These are phyloP conservation scores for Drosophila subobscura DNA, from an alignment of 1,140 invertebrate genomes.

Conservation along the genomic window DNA sequence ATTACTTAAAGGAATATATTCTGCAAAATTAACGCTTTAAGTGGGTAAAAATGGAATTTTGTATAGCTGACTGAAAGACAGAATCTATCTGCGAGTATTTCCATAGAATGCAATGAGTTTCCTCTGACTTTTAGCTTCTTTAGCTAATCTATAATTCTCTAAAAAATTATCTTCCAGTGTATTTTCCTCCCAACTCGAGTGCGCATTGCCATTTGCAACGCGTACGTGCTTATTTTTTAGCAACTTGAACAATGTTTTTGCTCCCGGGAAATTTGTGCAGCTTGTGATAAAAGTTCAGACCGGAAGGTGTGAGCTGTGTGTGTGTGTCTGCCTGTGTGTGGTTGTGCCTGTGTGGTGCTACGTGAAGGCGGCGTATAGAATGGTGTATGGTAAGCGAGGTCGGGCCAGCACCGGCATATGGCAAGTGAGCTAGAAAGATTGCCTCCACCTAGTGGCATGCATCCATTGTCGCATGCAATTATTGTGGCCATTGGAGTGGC, in stretches of 20 bases:
- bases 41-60: no score
- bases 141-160: no score
- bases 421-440: conserved; percentile 37
- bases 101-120: no score
- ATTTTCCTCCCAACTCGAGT: conserved; percentile 1
- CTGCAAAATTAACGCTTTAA: no score
- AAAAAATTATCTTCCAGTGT: no score
- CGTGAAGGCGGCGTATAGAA: no score
- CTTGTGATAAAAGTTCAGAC: conserved; percentile 70
- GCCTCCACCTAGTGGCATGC: conserved; percentile 34
- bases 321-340: background rate
- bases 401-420: conserved; percentile 39
- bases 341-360: background rate
- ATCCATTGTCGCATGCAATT: conserved; percentile 49
- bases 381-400: background rate
- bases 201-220: conserved; percentile 60
- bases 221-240: conserved; percentile 79
- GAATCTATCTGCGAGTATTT: no score
- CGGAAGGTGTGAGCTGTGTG: conserved; percentile 32
- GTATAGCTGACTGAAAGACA: no score
- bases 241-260: conserved; percentile 74
- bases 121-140: no score
- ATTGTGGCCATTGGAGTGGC: conserved; percentile 48
- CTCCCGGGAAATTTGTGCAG: conserved; percentile 64
- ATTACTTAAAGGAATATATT: no score